These are phyloP conservation scores for Phrynocephalus vlangalii DNA, from an alignment of 2,797 vertebrate genomes.

Conservation along the genomic window DNA sequence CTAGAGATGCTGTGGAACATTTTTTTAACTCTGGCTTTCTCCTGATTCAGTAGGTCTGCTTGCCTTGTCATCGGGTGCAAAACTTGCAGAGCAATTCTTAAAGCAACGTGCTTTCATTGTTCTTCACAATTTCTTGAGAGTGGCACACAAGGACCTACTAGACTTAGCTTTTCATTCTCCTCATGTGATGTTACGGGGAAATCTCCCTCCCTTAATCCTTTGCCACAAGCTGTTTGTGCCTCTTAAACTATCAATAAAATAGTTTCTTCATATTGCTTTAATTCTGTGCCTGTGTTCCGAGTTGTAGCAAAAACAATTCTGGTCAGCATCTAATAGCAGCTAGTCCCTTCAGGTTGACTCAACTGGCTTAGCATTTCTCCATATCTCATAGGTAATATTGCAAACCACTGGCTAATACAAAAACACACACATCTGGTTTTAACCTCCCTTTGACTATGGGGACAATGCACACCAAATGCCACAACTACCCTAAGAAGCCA, in stretches of 20 bases:
- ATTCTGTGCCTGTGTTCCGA: neutral
- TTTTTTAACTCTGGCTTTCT: neutral
- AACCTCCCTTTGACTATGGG: neutral
- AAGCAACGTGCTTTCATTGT: neutral
- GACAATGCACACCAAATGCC: neutral
- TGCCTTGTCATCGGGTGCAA: neutral
- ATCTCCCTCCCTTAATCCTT: neutral
- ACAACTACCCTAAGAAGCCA: neutral
- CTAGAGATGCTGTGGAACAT: neutral
- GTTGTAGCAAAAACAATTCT: neutral
- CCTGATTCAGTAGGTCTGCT: too few species aligned
- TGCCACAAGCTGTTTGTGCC: too few species aligned
- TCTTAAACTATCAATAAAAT: neutral
- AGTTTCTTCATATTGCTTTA: too few species aligned
- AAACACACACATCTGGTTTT: neutral
- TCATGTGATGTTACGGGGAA: neutral
- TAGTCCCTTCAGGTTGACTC: neutral
- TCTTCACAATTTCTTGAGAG: neutral
- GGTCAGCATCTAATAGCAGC: neutral
- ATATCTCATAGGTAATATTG: neutral
- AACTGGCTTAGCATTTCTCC: neutral
- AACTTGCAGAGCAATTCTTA: neutral
- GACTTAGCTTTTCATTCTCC: neutral
- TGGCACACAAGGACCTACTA: too few species aligned
- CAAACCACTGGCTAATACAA: neutral